A percentile compares a stretch with the other conserved stretches of the same genome.
Conservation (phyloP, 2,113 vertebrate genomes). For the Saiga tatarica region DNA sequence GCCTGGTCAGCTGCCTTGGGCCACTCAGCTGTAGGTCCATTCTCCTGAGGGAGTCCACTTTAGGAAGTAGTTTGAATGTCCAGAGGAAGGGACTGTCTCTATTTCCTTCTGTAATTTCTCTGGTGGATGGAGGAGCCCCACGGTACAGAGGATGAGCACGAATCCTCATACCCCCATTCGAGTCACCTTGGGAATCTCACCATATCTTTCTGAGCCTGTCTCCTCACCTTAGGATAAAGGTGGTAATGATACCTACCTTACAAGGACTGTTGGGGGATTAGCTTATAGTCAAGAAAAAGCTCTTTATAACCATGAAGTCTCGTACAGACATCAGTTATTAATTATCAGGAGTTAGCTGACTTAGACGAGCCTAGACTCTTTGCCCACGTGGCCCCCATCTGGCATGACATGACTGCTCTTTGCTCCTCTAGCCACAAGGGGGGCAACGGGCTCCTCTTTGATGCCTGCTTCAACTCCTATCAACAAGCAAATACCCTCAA, state of each 20-base stretch:
- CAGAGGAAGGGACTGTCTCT: not conserved
- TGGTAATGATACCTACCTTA: not conserved
- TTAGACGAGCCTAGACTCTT: not conserved
- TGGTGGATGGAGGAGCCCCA: not conserved
- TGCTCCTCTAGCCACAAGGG: not conserved
- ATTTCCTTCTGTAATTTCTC: not conserved
- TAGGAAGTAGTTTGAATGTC: not conserved
- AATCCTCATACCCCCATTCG: not conserved
- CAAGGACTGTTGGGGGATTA: not conserved
- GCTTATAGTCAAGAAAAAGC: not conserved
- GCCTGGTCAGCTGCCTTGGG: too few species aligned
- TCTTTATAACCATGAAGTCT: not conserved
- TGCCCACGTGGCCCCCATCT: not conserved
- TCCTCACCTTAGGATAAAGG: not conserved
- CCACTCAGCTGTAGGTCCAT: not conserved
- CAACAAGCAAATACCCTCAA: conserved; percentile 1
- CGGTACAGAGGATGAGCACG: rapidly evolving
- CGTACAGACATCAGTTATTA: not conserved
- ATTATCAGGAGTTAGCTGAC: not conserved
- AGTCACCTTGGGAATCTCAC: not conserved
- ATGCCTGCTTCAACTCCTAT: conserved; percentile 1
- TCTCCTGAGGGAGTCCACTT: not conserved
- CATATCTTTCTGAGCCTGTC: not conserved
- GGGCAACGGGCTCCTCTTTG: not conserved
- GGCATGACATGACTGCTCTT: not conserved